phyloP scores from a whole-genome alignment of 92 coral and sea anemone genomes.

The Desmophyllum pertusum region DNA sequence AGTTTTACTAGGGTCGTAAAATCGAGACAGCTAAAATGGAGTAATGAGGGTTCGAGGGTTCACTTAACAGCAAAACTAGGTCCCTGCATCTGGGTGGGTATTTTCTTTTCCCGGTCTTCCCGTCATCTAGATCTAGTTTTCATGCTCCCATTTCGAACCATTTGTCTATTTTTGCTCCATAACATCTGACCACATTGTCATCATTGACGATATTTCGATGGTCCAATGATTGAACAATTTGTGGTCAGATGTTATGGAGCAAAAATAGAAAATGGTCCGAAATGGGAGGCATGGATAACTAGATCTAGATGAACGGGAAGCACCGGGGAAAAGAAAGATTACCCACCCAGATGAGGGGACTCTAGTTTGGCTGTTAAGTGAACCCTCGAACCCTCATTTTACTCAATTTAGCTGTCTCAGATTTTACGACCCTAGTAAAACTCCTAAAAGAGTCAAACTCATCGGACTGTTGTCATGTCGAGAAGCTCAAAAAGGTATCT shows the following conservation, averaged over 20 bases:
- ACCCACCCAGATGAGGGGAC: too few relatives aligned
- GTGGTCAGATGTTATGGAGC: not conserved
- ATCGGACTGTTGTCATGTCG: not conserved
- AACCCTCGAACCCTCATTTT: not conserved
- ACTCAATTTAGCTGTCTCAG: not conserved
- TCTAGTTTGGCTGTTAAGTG: not conserved
- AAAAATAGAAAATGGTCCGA: not conserved
- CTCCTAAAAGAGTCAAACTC: not conserved
- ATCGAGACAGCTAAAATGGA: not conserved
- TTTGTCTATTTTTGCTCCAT: not conserved
- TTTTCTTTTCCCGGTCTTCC: too few relatives aligned
- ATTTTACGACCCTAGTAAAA: not conserved
- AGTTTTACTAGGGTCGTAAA: not conserved
- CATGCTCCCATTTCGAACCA: not conserved
- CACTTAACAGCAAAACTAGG: not conserved
- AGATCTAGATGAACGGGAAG: too few relatives aligned
- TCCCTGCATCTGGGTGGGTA: too few relatives aligned
- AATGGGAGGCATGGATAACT: not conserved
- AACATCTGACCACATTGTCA: not conserved
- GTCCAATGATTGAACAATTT: too few relatives aligned
- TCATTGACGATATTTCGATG: too few relatives aligned
- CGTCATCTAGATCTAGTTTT: too few relatives aligned
- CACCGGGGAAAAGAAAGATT: too few relatives aligned
- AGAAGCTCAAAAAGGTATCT: too few relatives aligned
- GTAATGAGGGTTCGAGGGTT: not conserved